Base-by-base conservation (phyloP, 2,888 invertebrate species). In the Biston stratarius region DNA sequence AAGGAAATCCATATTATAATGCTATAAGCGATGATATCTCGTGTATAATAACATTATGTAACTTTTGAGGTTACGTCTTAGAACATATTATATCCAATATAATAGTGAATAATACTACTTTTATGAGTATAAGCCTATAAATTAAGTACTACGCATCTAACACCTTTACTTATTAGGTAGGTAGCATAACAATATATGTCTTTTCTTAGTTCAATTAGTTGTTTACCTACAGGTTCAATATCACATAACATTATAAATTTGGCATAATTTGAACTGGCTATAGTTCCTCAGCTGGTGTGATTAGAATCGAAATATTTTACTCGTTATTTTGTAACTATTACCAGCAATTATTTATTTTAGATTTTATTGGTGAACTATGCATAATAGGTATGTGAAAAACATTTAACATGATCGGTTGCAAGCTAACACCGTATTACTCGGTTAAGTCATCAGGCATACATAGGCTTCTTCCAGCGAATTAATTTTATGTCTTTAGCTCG, bases 11-110 rank as follows among this genome's bases (percentile, higher is more conserved):
- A 11, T 47, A 40, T 15, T 58, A 63, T 67, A 55, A 48, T 67
- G 72, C 69, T 9, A 40, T 40, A 45, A 24, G 10, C 8, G 8
- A 38, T 67, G 51, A 59, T 64, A 72, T 72, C 77, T 63, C 70
- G 61, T 73, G 74, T 74, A 73, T 14, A 72, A 76, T 36, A 83
- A 88, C 24, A 91, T 94, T 92, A 92, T 91, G 89, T 94, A 91
- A 92, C 87, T 73, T 83, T 83, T 80, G 76, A 88, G 91, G 91
- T 91, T 91, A 91, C 77, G 63, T 71, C 64, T 61, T 51, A 38
- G 61, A 15, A 63, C 53, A 69, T 61, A n/a, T 48, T 42, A 44
- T 34, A 12, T 49, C 2, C 11, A 34, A 24, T 47, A 47, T 47
- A 15, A 0, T 9, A 15, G 10, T 6, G 24, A 24, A 24, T 24